A percentile compares a stretch with the other conserved stretches of the same genome.
phyloP scores from a whole-genome alignment of 2,797 vertebrate genomes.

The Dryobates pubescens region DNA sequence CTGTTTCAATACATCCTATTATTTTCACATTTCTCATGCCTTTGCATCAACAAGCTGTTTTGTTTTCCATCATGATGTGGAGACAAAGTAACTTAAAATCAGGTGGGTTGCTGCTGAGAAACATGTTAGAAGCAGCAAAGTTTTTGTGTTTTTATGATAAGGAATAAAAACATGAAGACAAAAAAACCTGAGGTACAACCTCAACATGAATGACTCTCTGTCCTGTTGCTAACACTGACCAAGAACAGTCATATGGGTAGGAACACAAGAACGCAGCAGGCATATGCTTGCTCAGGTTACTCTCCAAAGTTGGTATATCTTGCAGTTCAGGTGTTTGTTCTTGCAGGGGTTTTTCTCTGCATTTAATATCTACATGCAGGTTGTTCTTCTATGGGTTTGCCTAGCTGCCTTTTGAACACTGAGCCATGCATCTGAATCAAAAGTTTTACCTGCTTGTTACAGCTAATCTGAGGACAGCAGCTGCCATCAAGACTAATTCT shows the following conservation, averaged over 20 bases:
- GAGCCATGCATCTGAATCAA: background rate
- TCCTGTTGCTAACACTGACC: background rate
- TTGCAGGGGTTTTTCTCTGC: background rate
- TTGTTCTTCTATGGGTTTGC: background rate
- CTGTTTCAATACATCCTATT: background rate
- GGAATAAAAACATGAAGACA: background rate
- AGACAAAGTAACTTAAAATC: background rate
- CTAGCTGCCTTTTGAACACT: background rate
- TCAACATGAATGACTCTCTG: background rate
- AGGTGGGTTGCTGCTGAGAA: background rate
- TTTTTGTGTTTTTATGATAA: background rate
- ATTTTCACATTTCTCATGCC: background rate
- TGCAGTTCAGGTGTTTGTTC: background rate
- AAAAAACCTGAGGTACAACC: background rate
- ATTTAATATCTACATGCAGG: background rate
- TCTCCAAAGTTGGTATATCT: background rate
- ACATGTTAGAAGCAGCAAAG: background rate
- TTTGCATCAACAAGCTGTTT: background rate
- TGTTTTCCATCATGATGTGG: background rate
- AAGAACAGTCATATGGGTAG: background rate
- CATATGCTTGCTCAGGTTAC: background rate
- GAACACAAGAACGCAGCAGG: background rate
- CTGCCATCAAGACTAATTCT: background rate
- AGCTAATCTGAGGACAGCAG: background rate
- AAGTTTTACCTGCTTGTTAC: background rate